Conservation (phyloP, 1,140 invertebrate genomes). For the Drepana arcuata region DNA sequence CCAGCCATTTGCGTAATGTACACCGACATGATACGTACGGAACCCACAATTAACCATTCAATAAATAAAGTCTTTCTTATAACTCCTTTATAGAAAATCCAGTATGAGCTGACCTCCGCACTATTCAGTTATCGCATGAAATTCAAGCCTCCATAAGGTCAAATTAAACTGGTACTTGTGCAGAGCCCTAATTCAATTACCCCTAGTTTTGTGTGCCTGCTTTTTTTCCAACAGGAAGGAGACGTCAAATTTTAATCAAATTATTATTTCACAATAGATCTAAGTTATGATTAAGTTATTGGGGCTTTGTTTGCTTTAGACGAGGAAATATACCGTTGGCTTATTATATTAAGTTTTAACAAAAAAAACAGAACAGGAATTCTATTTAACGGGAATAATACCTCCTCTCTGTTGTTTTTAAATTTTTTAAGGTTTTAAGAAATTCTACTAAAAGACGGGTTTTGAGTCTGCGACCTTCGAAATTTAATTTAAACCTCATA, state of each 20-base stretch:
- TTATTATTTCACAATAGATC: conserved; percentile 41
- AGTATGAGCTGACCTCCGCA: conserved; percentile 17
- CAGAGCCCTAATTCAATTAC: conserved; percentile 54
- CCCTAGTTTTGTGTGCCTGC: conserved; percentile 45
- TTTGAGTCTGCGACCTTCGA: no score
- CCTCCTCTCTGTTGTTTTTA: no score
- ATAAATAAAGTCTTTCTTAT: conserved; percentile 24
- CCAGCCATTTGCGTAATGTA: conserved; percentile 33
- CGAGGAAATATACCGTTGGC: no score
- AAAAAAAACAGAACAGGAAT: no score
- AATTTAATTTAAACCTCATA: no score
- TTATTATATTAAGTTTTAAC: no score
- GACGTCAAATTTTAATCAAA: conserved; percentile 65
- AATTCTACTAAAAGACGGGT: no score
- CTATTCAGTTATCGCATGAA: no score
- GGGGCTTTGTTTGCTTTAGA: no score
- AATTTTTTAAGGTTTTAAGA: no score
- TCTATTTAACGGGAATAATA: no score
- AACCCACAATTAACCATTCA: conserved; percentile 31
- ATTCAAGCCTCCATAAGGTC: conserved; percentile 11
- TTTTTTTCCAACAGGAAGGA: conserved; percentile 49
- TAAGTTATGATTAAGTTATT: conserved; percentile 46
- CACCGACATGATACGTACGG: conserved; percentile 54
- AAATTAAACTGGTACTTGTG: conserved; percentile 21
- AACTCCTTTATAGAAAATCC: conserved; percentile 20